phyloP scores from a whole-genome alignment of 64 coral and sea anemone genomes.

The Exaiptasia diaphana region DNA sequence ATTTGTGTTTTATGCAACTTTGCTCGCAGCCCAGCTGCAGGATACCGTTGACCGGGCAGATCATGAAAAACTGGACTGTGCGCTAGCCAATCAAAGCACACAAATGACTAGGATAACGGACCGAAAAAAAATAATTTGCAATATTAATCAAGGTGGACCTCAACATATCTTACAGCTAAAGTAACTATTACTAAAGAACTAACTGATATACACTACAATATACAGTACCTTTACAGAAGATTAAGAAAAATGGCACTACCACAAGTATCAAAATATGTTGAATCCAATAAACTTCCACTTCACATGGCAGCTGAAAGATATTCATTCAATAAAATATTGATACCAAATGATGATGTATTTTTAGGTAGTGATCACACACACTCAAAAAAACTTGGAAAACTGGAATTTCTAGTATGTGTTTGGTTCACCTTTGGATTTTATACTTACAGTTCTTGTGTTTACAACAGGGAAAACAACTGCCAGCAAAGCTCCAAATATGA shows the following conservation, averaged over 20 bases:
- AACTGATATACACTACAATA: too few relatives aligned
- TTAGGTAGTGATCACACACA: neutral
- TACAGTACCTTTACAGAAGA: conserved; percentile 79
- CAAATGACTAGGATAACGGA: too few relatives aligned
- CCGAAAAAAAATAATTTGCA: too few relatives aligned
- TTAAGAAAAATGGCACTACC: conserved; percentile 71
- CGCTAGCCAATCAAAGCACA: too few relatives aligned
- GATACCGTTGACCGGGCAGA: too few relatives aligned
- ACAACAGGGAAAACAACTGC: conserved; percentile 81
- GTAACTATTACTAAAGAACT: too few relatives aligned
- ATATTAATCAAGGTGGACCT: too few relatives aligned
- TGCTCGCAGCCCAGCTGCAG: too few relatives aligned
- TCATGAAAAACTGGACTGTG: too few relatives aligned
- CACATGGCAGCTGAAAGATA: conserved; percentile 66
- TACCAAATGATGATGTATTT: neutral
- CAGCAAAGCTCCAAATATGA: conserved; percentile 82
- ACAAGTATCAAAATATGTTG: conserved; percentile 71
- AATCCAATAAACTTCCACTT: conserved; percentile 76
- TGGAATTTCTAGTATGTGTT: too few relatives aligned
- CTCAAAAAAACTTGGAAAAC: neutral
- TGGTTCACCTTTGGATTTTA: neutral
- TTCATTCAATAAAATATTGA: neutral
- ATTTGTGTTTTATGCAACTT: too few relatives aligned
- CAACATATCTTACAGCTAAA: too few relatives aligned
- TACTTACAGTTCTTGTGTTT: conserved; percentile 79